phyloP scores from a whole-genome alignment of 2,113 vertebrate species.

The Chionomys nivalis region DNA sequence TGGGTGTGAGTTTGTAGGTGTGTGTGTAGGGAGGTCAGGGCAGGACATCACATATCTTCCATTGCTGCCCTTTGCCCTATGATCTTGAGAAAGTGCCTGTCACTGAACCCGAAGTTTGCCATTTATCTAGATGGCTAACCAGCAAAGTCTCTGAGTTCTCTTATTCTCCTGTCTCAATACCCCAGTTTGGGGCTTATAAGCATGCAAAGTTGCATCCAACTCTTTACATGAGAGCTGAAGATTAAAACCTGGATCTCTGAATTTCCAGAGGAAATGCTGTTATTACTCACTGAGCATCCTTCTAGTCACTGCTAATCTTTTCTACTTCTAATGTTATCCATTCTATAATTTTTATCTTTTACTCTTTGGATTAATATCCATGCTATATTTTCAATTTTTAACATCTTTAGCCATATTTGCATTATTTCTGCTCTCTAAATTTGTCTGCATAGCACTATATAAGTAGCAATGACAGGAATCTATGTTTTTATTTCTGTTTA shows the following conservation, averaged over 20 bases:
- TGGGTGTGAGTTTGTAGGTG: not conserved
- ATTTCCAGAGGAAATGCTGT: not conserved
- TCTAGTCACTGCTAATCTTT: not conserved
- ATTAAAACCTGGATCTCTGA: not conserved
- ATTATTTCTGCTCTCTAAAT: constrained; percentile 21
- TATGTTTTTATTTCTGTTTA: constrained; percentile 48
- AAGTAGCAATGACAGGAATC: not conserved
- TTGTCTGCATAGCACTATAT: not conserved
- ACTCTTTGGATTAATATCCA: not conserved
- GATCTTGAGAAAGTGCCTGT: not conserved
- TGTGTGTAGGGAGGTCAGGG: not conserved
- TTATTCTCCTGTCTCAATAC: not conserved
- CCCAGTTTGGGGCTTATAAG: not conserved
- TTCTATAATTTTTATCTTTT: not conserved
- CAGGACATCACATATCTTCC: not conserved
- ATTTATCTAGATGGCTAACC: not conserved
- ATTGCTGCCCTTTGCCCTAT: not conserved
- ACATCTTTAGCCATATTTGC: not conserved
- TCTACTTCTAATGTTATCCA: not conserved
- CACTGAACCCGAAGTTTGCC: not conserved
- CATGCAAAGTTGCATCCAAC: not conserved
- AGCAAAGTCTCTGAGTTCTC: not conserved
- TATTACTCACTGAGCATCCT: not conserved
- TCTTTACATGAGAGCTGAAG: not conserved
- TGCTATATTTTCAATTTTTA: not conserved